Evolutionary conservation across 2,888 invertebrate genomes (phyloP).

Genomic region (Bellardia pandia): DNA sequence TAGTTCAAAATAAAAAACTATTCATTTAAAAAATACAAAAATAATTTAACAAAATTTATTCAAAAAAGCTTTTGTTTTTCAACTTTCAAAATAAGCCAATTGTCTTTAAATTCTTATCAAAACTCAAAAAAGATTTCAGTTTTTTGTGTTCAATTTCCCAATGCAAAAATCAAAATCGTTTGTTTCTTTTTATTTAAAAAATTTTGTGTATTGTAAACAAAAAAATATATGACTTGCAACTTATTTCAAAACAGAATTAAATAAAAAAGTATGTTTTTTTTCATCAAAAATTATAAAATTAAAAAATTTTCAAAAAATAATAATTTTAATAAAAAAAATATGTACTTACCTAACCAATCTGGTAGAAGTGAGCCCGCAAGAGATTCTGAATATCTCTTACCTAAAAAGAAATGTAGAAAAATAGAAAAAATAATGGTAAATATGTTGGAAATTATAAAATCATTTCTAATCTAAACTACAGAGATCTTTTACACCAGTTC

Average conservation of each 20-base stretch:
- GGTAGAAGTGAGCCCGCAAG: slow-evolving; percentile 85
- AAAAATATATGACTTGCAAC: slow-evolving; percentile 76
- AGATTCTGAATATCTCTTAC: slow-evolving; percentile 85
- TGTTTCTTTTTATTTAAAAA: slow-evolving; percentile 18
- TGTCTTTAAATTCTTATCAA: not conserved
- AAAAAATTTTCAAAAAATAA: slow-evolving; percentile 75
- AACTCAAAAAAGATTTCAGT: slow-evolving; percentile 20
- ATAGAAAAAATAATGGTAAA: slow-evolving; percentile 41
- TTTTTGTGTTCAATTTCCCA: not conserved
- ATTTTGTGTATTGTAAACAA: slow-evolving; percentile 43
- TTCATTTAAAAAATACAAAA: slow-evolving; percentile 3
- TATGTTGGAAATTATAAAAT: slow-evolving; percentile 38
- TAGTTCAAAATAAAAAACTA: slow-evolving; percentile 27
- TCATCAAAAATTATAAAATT: slow-evolving; percentile 73
- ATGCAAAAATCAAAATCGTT: slow-evolving; percentile 2
- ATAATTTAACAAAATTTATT: not conserved
- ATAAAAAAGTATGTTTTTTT: slow-evolving; percentile 40
- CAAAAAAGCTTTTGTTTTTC: slow-evolving; percentile 51
- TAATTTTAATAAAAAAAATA: slow-evolving; percentile 72
- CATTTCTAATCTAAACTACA: not conserved
- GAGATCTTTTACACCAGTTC: slow-evolving; percentile 40
- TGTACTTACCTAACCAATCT: slow-evolving; percentile 85
- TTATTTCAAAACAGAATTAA: slow-evolving; percentile 66
- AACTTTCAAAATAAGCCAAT: slow-evolving; percentile 29
- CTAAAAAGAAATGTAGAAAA: slow-evolving; percentile 78